Evolutionary conservation across 2,888 invertebrate species (phyloP), one percentile per base, ranked within the genome.

Genomic region (Ormyrus thymus): DNA sequence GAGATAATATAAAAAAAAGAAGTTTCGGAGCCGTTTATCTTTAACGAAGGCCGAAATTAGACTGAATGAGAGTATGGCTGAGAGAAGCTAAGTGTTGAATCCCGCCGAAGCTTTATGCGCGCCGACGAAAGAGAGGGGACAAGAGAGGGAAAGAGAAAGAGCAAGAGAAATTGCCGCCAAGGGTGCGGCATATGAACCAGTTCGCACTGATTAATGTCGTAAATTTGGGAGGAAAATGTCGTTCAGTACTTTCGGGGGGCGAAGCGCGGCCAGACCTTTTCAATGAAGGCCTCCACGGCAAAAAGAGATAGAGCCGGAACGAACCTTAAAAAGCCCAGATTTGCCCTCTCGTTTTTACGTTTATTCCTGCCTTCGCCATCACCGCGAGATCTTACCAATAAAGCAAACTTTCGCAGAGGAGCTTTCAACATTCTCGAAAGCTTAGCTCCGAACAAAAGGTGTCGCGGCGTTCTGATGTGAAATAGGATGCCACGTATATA

Each of bases 191-290:
- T 73, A 73, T 65, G 65, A 73, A 73, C 64, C 56, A 65, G 48
- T 59, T 48, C 68, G 69, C 79, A 73, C 81, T 84, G 83, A 83
- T 84, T 84, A 83, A 83, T 82, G 78, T 79, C 80, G 81, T 76
- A 79, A 83, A 82, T 83, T 82, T 82, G 29, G 13, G 11, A 56
- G 55, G 64, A 55, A 56, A 71, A 51, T 58, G 76, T 70, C 51
- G 15, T 75, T 53, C 43, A 29, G 29, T 29, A 29, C 29, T 29
- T 29, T 29, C 29, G 29, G 53, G 53, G 29, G 29, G 29, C 29
- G 29, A 29, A 29, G 29, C 29, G 29, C 29, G 29, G 29, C 29
- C 29, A 29, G 29, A 29, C n/a, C 5, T 53, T 53, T 53, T n/a
- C 53, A 53, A 11, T 8, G 53, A 29, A 29, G 53, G 11, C 53